These are phyloP conservation scores for Pelagia noctiluca DNA, from an alignment of 30 jellyfish, hydroid and myxozoan species.

Conservation along the genomic window DNA sequence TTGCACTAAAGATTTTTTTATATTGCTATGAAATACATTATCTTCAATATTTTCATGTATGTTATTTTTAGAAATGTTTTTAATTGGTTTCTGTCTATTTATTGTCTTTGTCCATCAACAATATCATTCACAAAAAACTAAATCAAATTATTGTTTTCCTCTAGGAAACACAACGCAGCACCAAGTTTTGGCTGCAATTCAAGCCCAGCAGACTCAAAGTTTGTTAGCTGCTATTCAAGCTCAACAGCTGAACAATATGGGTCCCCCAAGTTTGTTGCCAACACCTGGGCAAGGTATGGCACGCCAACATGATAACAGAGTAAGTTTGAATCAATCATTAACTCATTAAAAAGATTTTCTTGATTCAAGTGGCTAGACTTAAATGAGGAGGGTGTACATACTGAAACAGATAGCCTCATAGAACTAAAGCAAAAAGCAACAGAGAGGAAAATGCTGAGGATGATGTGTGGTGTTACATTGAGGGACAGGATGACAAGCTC, in stretches of 20 bases:
- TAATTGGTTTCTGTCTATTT: neutral
- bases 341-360: too few relatives aligned
- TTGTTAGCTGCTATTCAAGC: conserved; percentile 83
- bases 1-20: too few relatives aligned
- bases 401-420: too few relatives aligned
- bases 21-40: too few relatives aligned
- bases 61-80: too few relatives aligned
- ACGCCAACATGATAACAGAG: conserved; percentile 24
- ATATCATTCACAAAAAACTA: neutral
- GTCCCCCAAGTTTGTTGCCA: conserved; percentile 62
- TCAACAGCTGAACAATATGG: conserved; percentile 45
- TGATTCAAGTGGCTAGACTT: too few relatives aligned
- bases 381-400: too few relatives aligned
- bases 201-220: conserved; percentile 84
- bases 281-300: conserved; percentile 70
- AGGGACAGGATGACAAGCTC: too few relatives aligned
- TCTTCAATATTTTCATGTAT: too few relatives aligned
- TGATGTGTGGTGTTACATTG: too few relatives aligned
- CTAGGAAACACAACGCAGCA: conserved; percentile 50
- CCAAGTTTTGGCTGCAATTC: conserved; percentile 80
- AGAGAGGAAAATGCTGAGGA: too few relatives aligned
- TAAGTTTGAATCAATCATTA: conserved; percentile 1
- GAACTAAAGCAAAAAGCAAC: too few relatives aligned
- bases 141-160: neutral
- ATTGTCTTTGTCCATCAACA: neutral